Evolutionary conservation across 2,888 invertebrate species (phyloP).

Genomic region (Pantelozetes paolii): DNA sequence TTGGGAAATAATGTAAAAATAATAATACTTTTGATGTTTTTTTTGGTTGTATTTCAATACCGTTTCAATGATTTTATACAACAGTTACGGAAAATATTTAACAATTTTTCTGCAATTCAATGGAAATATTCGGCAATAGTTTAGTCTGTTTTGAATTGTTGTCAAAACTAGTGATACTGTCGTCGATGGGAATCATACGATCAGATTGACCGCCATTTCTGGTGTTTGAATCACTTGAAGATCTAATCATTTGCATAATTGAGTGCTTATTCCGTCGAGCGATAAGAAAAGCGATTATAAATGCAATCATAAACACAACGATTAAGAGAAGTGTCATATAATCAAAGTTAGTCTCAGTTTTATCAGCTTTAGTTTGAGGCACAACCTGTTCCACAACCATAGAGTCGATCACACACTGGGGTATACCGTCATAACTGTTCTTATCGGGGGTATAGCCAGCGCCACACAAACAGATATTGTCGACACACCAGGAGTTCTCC

Average conservation of each 20-base stretch:
- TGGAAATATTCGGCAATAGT: constrained; percentile 3
- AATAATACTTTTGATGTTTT: too few species aligned
- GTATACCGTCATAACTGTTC: neutral
- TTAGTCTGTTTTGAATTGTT: neutral
- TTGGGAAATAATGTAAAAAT: too few species aligned
- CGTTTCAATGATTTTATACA: too few species aligned
- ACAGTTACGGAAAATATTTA: neutral
- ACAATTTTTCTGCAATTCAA: constrained; percentile 7
- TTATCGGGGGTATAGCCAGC: constrained; percentile 20
- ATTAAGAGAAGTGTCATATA: constrained; percentile 11
- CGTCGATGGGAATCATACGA: constrained; percentile 14
- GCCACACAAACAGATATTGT: constrained; percentile 19
- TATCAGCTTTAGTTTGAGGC: neutral
- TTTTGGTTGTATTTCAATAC: too few species aligned
- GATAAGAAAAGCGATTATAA: neutral
- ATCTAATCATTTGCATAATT: constrained; percentile 31
- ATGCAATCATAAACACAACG: neutral
- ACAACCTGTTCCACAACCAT: constrained; percentile 11
- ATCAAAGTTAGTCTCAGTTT: neutral
- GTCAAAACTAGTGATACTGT: constrained; percentile 1
- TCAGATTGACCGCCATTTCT: neutral
- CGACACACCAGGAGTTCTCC: constrained; percentile 10
- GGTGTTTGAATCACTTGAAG: constrained; percentile 1
- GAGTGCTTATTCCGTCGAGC: neutral
- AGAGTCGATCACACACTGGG: constrained; percentile 12